Evolutionary conservation across 2,888 invertebrate genomes (phyloP), one percentile per base, ranked within the genome.

Genomic region (Chloroclysta siterata): DNA sequence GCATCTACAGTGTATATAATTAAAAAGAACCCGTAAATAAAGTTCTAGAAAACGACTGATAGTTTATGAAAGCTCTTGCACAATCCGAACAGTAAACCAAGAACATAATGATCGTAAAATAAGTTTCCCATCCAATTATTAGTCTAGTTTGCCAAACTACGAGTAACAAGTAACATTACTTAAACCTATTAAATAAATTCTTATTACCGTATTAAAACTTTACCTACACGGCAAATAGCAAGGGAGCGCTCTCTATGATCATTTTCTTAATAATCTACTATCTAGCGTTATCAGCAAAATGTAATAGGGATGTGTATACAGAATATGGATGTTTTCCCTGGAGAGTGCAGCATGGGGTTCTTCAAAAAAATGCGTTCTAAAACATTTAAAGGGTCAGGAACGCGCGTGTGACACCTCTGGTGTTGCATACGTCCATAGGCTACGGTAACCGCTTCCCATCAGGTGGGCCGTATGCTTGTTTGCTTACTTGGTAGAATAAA

Each of bases 161-260:
- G 55, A 56, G 55, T 60, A 53, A 59, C 63, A 63, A 63, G 58
- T 54, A 53, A 52, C 47, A 58, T 59, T 62, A 55, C 53, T 53
- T 41, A 15, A 41, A 48, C 56, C 65, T 55, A 66, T 71, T 59
- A 68, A 67, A 69, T 67, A 66, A 68, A 71, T 68, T 69, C 64
- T 69, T 69, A 71, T 66, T 68, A 66, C 64, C 47, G 63, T 60
- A 62, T 68, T 65, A 68, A 66, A 71, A 69, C 63, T 69, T 71
- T 64, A 69, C 55, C 64, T 69, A 60, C 60, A 64, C 59, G 55
- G 29, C 28, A 47, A 62, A 57, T 63, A 68, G 47, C 68, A 36
- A 48, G 62, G 59, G 33, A 17, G 65, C 66, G 46, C 46, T 33
- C 58, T 53, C 15, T 48, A 41, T 51, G 46, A 39, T 46, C 42